These are phyloP conservation scores for Leptinotarsa juncta DNA, from an alignment of 2,888 invertebrate species.

Conservation along the genomic window DNA sequence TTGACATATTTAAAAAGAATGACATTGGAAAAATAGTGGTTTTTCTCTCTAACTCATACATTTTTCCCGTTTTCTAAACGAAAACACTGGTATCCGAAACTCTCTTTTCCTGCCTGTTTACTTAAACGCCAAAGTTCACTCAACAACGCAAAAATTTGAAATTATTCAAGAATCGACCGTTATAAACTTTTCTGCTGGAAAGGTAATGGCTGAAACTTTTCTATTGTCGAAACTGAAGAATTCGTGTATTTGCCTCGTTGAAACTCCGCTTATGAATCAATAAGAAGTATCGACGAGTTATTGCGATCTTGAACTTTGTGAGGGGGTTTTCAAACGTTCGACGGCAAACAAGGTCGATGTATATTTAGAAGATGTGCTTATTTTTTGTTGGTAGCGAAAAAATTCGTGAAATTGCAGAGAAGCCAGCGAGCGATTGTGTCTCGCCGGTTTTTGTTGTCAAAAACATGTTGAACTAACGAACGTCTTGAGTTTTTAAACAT, in stretches of 20 bases:
- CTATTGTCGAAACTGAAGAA: background rate
- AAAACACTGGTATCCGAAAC: background rate
- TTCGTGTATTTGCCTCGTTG: constrained; percentile 5
- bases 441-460: background rate
- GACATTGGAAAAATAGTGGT: too few species aligned
- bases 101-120: background rate
- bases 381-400: background rate
- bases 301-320: background rate
- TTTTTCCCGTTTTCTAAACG: background rate
- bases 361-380: background rate
- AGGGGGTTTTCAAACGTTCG: background rate
- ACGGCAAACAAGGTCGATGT: background rate
- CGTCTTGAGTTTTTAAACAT: too few species aligned
- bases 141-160: constrained; percentile 1
- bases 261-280: background rate
- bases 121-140: background rate
- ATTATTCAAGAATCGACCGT: background rate
- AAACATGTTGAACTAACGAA: too few species aligned
- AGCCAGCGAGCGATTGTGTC: background rate
- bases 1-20: too few species aligned
- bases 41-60: background rate
- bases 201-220: background rate
- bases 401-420: background rate
- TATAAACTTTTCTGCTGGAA: background rate
- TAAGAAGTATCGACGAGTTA: constrained; percentile 2